Base-by-base conservation (phyloP, 2,888 invertebrate genomes). In the Taenaris catops region DNA sequence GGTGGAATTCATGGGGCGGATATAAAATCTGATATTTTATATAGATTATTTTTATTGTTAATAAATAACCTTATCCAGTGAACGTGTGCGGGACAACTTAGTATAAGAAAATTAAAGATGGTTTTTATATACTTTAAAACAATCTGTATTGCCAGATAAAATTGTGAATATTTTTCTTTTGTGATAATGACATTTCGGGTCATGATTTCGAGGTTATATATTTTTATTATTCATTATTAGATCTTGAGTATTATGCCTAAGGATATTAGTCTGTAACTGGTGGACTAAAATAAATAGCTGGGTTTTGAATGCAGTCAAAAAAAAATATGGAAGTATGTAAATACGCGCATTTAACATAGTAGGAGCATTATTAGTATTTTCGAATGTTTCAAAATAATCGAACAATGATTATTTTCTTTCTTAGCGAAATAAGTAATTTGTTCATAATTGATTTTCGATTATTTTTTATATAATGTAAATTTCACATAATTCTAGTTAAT, bases 81-180 rank as follows among this genome's bases (percentile, higher is more conserved):
- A 60, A 61, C 70, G 66, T 69, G 60, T 47, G 46, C 63, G 83
- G 80, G 78, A 79, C 78, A 73, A 69, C 63, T 76, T 84, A 84
- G 84, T 69, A 62, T 75, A 83, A 83, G 75, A 75, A 67, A 74
- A 64, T 64, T 59, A 67, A 68, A 63, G 74, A 75, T 71, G 74
- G 74, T 79, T 80, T 79, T 73, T 71, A 78, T 70, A 74, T 73
- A 72, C 63, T 72, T 74, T 70, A 70, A 70, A 70, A 71, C 70
- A 74, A 81, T 86, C 86, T 86, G 86, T 84, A 84, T 86, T 86
- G 86, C 86, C 86, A 86, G 83, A 84, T 86, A 86, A 81, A 83
- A 79, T 79, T 83, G 80, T 84, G 81, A 83, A 84, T 83, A 84
- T 84, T 86, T 86, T 86, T 81, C 81, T 79, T 83, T 71, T 62